phyloP scores from a whole-genome alignment of 2,113 vertebrate species.

The Triplophysa tibetana region DNA sequence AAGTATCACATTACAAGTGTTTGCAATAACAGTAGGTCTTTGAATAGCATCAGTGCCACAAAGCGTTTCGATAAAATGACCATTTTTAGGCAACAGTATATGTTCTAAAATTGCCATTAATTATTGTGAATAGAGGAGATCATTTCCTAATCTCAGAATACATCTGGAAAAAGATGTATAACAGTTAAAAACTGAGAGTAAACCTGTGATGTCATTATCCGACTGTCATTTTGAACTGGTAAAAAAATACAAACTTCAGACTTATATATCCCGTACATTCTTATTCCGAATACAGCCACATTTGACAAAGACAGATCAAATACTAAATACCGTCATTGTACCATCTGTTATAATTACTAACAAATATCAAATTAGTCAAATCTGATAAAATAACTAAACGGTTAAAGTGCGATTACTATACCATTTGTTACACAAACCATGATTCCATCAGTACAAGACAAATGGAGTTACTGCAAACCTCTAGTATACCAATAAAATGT shows the following conservation, averaged over 20 bases:
- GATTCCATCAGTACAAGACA: slow-evolving; percentile 11
- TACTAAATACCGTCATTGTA: neutral
- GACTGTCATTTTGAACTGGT: slow-evolving; percentile 10
- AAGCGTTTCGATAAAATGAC: neutral
- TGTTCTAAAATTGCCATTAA: neutral
- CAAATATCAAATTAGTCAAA: neutral
- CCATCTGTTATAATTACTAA: neutral
- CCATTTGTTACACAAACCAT: slow-evolving; percentile 24
- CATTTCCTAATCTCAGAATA: slow-evolving; percentile 36
- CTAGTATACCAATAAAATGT: slow-evolving; percentile 11
- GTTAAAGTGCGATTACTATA: slow-evolving; percentile 52
- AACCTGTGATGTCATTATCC: slow-evolving; percentile 18
- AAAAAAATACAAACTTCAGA: slow-evolving; percentile 38
- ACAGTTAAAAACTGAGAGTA: neutral
- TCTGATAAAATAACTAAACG: slow-evolving; percentile 30
- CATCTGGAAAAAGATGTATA: slow-evolving; percentile 36
- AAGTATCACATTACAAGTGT: slow-evolving; percentile 1
- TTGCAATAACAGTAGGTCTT: neutral
- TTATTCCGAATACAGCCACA: neutral
- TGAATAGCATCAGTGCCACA: neutral
- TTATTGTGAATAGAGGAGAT: neutral
- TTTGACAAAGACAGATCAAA: slow-evolving; percentile 16
- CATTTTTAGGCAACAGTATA: neutral
- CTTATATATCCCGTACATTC: neutral
- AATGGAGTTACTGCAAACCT: slow-evolving; percentile 17